Evolutionary conservation across 2,888 invertebrate genomes (phyloP), one percentile per base, ranked within the genome.

Genomic region (Steinernema scapterisci): DNA sequence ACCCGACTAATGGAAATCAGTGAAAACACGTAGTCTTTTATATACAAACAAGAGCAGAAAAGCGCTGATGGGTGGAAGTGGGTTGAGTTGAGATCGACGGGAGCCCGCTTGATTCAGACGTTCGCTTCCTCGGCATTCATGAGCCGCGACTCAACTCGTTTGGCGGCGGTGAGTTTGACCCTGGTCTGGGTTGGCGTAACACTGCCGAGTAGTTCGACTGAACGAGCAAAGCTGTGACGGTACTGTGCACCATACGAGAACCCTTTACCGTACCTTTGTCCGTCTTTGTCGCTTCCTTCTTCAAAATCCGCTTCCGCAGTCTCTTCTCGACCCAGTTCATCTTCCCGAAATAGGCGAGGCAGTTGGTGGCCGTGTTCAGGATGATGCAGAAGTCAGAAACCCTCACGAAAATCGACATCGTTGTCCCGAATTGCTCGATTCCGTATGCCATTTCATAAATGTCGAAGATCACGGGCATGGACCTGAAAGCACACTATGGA

Each of bases 341-440:
- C 74, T 82, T 82, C 45, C 86, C 86, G 74, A 86, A 85, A 73
- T 86, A 86, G 0, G 86, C 86, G 72, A 86, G 76, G 7, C 84
- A 84, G 76, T 86, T 86, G n/a, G 86, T 86, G 21, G 86, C 86
- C 2, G 83, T 82, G 75, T 86, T 86, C 46, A 86, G 78, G 38
- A 86, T 83, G 23, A 86, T 84, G 75, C 81, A 81, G 73, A 86
- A 86, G 74, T 86, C 86, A 45, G 85, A 86, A 2, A 86, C 78
- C 23, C 85, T 73, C n/a, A 86, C 85, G 1, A 86, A 77, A 38
- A 85, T 81, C 19, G 83, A 82, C 63, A 86, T 78, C 5, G 76
- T 73, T 11, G 80, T 79, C 21, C 85, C 85, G 79, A 86, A 86
- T n/a, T 77, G 80, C 11, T 86, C 84, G 70, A 86, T 86, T 31